Evolutionary conservation across 2,113 vertebrate species (phyloP), one percentile per base, ranked within the genome.

Genomic region (Anoura caudifer): DNA sequence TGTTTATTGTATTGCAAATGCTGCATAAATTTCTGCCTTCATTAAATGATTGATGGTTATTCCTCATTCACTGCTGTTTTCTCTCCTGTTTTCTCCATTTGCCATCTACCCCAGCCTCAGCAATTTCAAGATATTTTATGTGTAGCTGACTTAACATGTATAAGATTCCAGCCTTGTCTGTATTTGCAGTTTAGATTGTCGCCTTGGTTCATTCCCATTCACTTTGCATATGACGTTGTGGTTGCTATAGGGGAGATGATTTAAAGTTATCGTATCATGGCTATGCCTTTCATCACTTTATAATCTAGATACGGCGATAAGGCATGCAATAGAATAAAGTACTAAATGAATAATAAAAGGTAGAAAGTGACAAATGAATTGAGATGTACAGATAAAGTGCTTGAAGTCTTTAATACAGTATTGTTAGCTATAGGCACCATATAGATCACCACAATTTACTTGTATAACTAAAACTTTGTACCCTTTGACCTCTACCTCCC

Each of bases 21-120:
- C 17, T 5, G 41, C 5, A 4, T 43, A 3, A 7, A 4, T 5
- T 15, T 75, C 36, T 26, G 7, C 26, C 75, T 82, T 56, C 67
- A 0, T 20, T 69, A 4, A 11, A 4, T 24, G 4, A 0, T 1
- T 41, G 47, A 7, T 17, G 54, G 26, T 22, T n/a, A 56, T 28
- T 50, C 31, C 28, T 41, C 8, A 7, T 50, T 28, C 9, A 4
- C 24, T 50, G 19, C 61, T 33, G 1, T 20, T 26, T 26, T 41
- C 8, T 12, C 19, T 28, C 3, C 7, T 10, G 0, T 1, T 7
- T 84, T 14, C 2, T 50, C 16, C 26, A 4, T 11, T 45, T 19
- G 9, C 61, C 20, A n/a, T 38, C 50, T 80, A 33, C 20, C 16
- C 0, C 5, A 9, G 12, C 13, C 1, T 14, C 63, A 22, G 3